Evolutionary conservation across 1,140 invertebrate species (phyloP).

Genomic region (Ips nitidus): DNA sequence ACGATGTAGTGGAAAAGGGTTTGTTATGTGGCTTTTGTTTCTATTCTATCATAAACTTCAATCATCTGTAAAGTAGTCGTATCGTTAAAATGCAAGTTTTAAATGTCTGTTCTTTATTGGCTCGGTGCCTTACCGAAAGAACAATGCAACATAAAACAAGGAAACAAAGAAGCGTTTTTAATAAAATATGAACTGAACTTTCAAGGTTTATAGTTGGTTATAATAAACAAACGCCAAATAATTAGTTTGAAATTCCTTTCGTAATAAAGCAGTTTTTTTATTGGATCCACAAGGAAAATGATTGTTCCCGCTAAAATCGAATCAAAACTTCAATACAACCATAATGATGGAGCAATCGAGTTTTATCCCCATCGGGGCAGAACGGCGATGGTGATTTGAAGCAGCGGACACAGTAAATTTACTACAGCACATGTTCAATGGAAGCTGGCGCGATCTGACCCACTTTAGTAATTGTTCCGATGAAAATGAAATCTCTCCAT

Average conservation of each 20-base stretch:
- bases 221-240: conserved; percentile 1
- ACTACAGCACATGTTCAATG: neutral
- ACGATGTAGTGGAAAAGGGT: no score
- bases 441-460: neutral
- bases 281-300: neutral
- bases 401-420: neutral
- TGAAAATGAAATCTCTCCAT: neutral
- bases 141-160: conserved; percentile 15
- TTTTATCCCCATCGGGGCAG: neutral
- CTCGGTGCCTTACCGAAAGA: neutral
- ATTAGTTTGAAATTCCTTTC: neutral
- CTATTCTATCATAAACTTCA: neutral
- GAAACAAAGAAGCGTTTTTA: conserved; percentile 16
- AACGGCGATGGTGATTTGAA: neutral
- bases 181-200: neutral
- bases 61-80: neutral
- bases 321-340: neutral
- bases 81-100: neutral
- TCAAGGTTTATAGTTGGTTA: conserved; percentile 10
- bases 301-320: neutral
- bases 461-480: conserved; percentile 1
- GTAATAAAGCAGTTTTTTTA: neutral
- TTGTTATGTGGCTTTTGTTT: neutral
- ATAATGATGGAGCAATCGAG: neutral
- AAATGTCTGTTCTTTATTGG: conserved; percentile 8